Evolutionary conservation across 30 jellyfish, hydroid and myxozoan species (phyloP).

Genomic region (Cassiopea xamachana): DNA sequence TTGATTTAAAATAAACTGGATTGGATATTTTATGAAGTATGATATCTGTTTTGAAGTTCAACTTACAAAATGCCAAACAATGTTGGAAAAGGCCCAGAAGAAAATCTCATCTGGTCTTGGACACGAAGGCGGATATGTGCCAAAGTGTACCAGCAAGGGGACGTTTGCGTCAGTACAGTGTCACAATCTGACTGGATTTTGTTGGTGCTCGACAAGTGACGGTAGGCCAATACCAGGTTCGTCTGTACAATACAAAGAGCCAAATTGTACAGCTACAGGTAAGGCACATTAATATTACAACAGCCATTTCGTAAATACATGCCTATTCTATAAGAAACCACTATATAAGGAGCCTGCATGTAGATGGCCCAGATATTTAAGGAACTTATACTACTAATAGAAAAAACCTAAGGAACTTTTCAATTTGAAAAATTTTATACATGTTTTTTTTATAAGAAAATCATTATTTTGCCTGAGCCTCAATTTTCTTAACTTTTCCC

Average conservation of each 20-base stretch:
- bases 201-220: constrained; percentile 90
- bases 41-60: not conserved
- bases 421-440: too few species aligned
- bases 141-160: constrained; percentile 71
- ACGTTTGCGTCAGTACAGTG: constrained; percentile 70
- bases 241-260: constrained; percentile 68
- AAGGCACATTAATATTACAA: not conserved
- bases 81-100: constrained; percentile 42
- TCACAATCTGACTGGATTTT: constrained; percentile 80
- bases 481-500: too few species aligned
- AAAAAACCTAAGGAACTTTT: too few species aligned
- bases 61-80: constrained; percentile 70
- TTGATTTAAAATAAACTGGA: too few species aligned
- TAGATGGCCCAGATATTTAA: too few species aligned
- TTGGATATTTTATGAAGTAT: not conserved
- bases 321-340: too few species aligned
- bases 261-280: constrained; percentile 70
- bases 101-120: constrained; percentile 18
- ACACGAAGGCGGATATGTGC: constrained; percentile 56
- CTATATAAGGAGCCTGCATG: too few species aligned
- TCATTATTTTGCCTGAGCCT: too few species aligned
- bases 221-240: constrained; percentile 89
- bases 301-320: not conserved
- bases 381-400: too few species aligned
- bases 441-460: too few species aligned